Evolutionary conservation across 2,113 vertebrate genomes (phyloP).

Genomic region (Lethenteron reissneri): DNA sequence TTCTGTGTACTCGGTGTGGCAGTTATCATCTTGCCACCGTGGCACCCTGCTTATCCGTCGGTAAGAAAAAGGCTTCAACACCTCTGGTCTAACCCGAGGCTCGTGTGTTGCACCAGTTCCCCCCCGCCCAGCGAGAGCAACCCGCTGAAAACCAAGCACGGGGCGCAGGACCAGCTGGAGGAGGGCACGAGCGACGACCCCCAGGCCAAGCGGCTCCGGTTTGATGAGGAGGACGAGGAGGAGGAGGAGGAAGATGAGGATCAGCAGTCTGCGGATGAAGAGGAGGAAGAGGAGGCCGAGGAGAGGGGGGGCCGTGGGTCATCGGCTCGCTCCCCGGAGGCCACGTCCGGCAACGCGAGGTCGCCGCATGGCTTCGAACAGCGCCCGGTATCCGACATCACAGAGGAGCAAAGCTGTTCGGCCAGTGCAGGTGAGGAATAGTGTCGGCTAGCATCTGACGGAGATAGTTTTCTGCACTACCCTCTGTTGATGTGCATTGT

Average conservation of each 20-base stretch:
- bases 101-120: neutral
- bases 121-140: neutral
- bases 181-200: neutral
- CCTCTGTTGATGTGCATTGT: no score
- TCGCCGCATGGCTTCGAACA: neutral
- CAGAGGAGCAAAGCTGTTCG: neutral
- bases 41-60: neutral
- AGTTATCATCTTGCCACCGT: no score
- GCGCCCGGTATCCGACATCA: neutral
- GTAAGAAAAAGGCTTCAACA: neutral
- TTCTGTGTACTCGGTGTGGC: no score
- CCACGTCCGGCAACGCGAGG: neutral
- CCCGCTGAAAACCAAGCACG: neutral
- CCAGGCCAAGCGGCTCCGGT: constrained; percentile 1
- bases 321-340: neutral
- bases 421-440: neutral
- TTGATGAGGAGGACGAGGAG: neutral
- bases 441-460: no score
- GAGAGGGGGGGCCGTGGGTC: neutral
- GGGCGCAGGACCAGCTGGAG: neutral
- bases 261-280: neutral
- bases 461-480: no score
- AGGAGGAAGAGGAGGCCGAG: neutral
- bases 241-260: neutral
- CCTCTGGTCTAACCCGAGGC: neutral